Evolutionary conservation across 2,797 vertebrate species (phyloP).

Genomic region (Rhincodon typus): DNA sequence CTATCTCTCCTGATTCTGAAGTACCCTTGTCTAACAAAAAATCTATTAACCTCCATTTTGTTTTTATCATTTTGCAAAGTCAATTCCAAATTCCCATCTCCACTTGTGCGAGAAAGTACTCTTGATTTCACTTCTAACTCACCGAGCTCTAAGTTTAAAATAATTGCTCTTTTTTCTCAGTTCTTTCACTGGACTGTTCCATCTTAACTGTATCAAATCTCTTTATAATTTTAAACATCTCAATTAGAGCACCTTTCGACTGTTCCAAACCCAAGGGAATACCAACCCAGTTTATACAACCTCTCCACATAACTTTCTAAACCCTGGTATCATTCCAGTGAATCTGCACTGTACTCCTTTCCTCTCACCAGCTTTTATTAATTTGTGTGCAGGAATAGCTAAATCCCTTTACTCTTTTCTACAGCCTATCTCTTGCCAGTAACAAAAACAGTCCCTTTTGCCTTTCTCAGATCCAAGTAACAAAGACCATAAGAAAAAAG

Average conservation of each 20-base stretch:
- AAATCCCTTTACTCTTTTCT: background rate
- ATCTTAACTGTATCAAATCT: background rate
- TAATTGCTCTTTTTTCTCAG: background rate
- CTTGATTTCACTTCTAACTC: background rate
- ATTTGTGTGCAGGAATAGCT: background rate
- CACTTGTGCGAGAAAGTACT: background rate
- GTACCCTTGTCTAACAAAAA: no score
- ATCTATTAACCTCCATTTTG: no score
- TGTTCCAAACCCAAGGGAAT: background rate
- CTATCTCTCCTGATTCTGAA: no score
- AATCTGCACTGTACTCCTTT: background rate
- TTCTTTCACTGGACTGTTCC: no score
- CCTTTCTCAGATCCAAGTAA: background rate
- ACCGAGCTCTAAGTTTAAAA: background rate
- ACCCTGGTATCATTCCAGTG: background rate
- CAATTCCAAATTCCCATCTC: background rate
- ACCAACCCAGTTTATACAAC: background rate
- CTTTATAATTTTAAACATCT: background rate
- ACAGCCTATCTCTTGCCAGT: background rate
- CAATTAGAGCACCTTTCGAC: background rate
- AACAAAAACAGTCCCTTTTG: background rate
- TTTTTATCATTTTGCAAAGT: background rate
- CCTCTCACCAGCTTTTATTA: background rate
- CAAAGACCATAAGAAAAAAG: background rate
- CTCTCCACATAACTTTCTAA: background rate